A percentile compares a stretch with the other conserved stretches of the same genome.
Evolutionary conservation across 1,140 invertebrate genomes (phyloP).

Genomic region (Orius insidiosus): DNA sequence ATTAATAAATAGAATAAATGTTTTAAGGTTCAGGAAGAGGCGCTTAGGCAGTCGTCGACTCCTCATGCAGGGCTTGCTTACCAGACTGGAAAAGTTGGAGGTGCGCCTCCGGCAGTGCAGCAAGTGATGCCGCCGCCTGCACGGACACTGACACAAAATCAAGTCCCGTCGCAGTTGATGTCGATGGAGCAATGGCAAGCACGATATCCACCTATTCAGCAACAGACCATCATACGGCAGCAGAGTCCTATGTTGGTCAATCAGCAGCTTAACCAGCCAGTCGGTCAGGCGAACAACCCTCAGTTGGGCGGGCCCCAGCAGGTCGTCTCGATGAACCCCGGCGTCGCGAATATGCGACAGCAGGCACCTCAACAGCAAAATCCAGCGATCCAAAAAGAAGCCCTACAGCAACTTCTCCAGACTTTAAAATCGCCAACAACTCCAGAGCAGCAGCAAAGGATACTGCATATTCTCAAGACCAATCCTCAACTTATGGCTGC

Average conservation of each 20-base stretch:
- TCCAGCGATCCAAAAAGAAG: constrained; percentile 39
- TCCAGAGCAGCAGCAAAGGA: constrained; percentile 85
- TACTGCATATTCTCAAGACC: constrained; percentile 79
- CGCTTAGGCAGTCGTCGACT: constrained; percentile 55
- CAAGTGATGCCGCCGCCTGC: constrained; percentile 48
- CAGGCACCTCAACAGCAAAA: constrained; percentile 15
- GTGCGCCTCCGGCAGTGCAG: constrained; percentile 36
- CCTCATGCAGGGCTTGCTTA: constrained; percentile 41
- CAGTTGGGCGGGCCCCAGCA: constrained; percentile 17
- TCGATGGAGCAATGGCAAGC: constrained; percentile 51
- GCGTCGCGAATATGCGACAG: neutral
- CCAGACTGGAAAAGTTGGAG: constrained; percentile 37
- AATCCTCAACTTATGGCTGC: constrained; percentile 94
- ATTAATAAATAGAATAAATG: neutral
- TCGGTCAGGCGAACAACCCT: constrained; percentile 13
- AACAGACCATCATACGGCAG: neutral
- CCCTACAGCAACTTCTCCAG: constrained; percentile 74
- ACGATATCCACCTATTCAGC: constrained; percentile 26
- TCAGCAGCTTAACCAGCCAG: too few species aligned
- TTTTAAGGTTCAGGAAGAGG: constrained; percentile 66
- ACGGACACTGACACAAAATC: constrained; percentile 19
- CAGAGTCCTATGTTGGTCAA: constrained; percentile 10
- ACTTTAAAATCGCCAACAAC: constrained; percentile 74
- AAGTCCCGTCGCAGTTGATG: constrained; percentile 28
- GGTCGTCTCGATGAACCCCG: constrained; percentile 23